Conservation (phyloP, 2,113 vertebrate genomes). For the Nerophis lumbriciformis region DNA sequence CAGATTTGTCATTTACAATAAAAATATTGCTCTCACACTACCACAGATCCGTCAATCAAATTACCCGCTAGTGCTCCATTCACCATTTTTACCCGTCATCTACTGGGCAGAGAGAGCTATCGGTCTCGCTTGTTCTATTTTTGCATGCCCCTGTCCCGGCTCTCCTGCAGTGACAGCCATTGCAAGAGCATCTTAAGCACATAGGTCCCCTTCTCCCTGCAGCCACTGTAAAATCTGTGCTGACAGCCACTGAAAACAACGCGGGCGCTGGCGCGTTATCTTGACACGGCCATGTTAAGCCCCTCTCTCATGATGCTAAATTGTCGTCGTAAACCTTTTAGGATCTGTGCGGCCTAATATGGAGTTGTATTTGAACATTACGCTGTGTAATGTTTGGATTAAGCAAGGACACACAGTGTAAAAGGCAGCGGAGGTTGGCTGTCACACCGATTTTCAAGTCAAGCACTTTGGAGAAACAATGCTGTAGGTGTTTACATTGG, state of each 20-base stretch:
- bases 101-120: slow-evolving; percentile 54
- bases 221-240: slow-evolving; percentile 75
- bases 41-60: slow-evolving; percentile 59
- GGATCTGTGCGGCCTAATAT: slow-evolving; percentile 67
- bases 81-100: slow-evolving; percentile 51
- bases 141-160: slow-evolving; percentile 45
- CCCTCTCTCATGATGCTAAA: slow-evolving; percentile 71
- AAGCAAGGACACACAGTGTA: slow-evolving; percentile 42
- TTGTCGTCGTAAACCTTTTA: slow-evolving; percentile 77
- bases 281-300: slow-evolving; percentile 77
- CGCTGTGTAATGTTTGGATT: slow-evolving; percentile 67
- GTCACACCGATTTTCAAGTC: slow-evolving; percentile 45
- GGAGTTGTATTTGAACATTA: slow-evolving; percentile 68
- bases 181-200: slow-evolving; percentile 67
- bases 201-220: slow-evolving; percentile 53
- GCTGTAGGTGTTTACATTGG: slow-evolving; percentile 44
- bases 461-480: slow-evolving; percentile 45
- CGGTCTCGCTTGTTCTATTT: slow-evolving; percentile 68
- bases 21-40: slow-evolving; percentile 52
- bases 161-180: slow-evolving; percentile 62
- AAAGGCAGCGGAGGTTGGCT: slow-evolving; percentile 39
- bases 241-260: slow-evolving; percentile 79
- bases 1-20: slow-evolving; percentile 48
- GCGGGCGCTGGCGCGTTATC: slow-evolving; percentile 77
- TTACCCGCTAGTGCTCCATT: slow-evolving; percentile 55